Conservation (phyloP, 2,113 vertebrate species). For the Echinops telfairi region DNA sequence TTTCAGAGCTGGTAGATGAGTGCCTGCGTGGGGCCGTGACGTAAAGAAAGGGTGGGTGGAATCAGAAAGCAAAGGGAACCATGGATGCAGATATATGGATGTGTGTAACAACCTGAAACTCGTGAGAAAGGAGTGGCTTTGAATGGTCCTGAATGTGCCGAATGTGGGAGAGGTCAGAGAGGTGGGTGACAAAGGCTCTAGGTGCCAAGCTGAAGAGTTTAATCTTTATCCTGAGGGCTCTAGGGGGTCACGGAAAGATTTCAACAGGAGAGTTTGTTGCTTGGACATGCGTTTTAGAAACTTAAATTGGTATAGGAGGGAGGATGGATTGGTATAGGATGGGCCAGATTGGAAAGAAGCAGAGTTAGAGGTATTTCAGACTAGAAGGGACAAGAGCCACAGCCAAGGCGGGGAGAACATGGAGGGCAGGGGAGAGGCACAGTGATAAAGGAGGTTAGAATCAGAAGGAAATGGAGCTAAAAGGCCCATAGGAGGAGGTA, state of each 20-base stretch:
- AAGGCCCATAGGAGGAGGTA: background rate
- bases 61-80: too few species aligned
- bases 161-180: background rate
- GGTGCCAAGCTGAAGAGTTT: background rate
- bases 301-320: background rate
- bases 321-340: background rate
- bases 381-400: background rate
- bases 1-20: background rate
- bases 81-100: background rate
- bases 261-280: background rate
- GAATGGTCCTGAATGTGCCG: background rate
- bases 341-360: background rate
- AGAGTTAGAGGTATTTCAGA: background rate
- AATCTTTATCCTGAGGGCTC: background rate
- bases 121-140: background rate
- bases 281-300: slow-evolving; percentile 6
- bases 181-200: background rate
- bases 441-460: background rate
- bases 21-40: background rate
- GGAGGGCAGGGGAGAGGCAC: too few species aligned
- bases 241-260: background rate
- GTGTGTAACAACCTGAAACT: background rate
- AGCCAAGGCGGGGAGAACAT: too few species aligned
- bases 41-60: background rate
- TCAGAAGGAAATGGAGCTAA: background rate